These are phyloP conservation scores for Cynoglossus semilaevis DNA, from an alignment of 2,113 vertebrate species.

Conservation along the genomic window DNA sequence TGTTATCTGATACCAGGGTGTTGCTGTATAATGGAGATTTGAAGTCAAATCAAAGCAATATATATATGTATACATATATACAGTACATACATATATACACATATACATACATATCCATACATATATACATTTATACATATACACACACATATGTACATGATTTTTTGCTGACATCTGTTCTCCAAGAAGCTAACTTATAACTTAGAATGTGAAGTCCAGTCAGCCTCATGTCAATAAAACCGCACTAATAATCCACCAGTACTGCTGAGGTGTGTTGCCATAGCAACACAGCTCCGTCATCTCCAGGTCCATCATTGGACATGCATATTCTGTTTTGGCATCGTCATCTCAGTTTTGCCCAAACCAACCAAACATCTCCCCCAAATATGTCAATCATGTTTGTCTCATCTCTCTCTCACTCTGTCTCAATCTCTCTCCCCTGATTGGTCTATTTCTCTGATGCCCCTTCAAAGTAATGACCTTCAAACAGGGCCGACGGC, in stretches of 20 bases:
- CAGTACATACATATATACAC: slow-evolving; percentile 11
- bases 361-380: background rate
- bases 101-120: too few species aligned
- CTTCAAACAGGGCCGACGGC: slow-evolving; percentile 60
- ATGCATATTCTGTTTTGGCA: slow-evolving; percentile 63
- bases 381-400: slow-evolving; percentile 63
- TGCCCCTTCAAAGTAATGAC: slow-evolving; percentile 65
- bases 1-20: too few species aligned
- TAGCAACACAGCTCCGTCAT: slow-evolving; percentile 68
- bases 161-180: too few species aligned
- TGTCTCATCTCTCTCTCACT: slow-evolving; percentile 46
- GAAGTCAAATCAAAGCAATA: background rate
- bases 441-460: slow-evolving; percentile 65
- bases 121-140: too few species aligned
- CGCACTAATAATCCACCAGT: slow-evolving; percentile 41
- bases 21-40: background rate
- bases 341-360: background rate
- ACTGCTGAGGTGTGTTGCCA: slow-evolving; percentile 64
- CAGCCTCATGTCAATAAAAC: slow-evolving; percentile 51
- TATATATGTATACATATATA: slow-evolving; percentile 2
- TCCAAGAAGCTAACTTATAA: too few species aligned
- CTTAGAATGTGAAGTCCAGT: slow-evolving; percentile 43
- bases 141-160: too few species aligned
- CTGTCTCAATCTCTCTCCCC: slow-evolving; percentile 9
- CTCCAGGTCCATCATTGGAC: slow-evolving; percentile 57